Base-by-base conservation (phyloP, 2,797 vertebrate species). In the Melanotaenia boesemani region DNA sequence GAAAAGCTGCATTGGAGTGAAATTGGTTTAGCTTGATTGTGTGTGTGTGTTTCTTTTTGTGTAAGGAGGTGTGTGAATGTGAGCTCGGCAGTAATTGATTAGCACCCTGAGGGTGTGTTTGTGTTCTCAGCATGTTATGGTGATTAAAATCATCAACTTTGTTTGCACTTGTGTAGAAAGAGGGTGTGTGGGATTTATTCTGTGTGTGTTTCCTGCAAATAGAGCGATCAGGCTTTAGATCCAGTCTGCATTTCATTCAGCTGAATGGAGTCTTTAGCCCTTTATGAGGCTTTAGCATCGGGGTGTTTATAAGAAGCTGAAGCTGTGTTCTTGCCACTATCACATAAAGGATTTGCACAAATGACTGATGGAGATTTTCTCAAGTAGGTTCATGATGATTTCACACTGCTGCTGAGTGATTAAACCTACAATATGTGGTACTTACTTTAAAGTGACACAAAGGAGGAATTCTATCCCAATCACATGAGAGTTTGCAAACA, bases 111-210 rank as follows among this genome's bases (percentile, higher is more conserved):
- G 88, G 91, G 77, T 74, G 79, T 87, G 82, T 89, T 89, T 91
- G 82, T 89, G 81, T 92, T 89, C 82, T 63, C 85, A 84, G 84
- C 87, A 82, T 87, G 85, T 87, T 89, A 62, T 79, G 66, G 75
- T 91, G 89, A 91, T 92, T 92, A 88, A 88, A 90, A 89, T 83
- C 77, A 90, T 91, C 84, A 88, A 79, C 78, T 86, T 72, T 86
- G 79, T 87, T 79, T 86, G 82, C 65, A 66, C 61, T 78, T 75
- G 58, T 86, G 78, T 64, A 61, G 75, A 52, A 65, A 30, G 22
- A 69, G 69, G 6, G 72, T 74, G 80, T 70, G 64, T 73, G 58
- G 9, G 18, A 48, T 52, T 20, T 57, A 12, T 22, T 24, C 22
- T 54, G 22, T 32, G 32, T 28, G 8, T 36, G 16, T 63, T 9